Evolutionary conservation across 2,797 vertebrate species (phyloP).

Genomic region (Notamacropus eugenii): DNA sequence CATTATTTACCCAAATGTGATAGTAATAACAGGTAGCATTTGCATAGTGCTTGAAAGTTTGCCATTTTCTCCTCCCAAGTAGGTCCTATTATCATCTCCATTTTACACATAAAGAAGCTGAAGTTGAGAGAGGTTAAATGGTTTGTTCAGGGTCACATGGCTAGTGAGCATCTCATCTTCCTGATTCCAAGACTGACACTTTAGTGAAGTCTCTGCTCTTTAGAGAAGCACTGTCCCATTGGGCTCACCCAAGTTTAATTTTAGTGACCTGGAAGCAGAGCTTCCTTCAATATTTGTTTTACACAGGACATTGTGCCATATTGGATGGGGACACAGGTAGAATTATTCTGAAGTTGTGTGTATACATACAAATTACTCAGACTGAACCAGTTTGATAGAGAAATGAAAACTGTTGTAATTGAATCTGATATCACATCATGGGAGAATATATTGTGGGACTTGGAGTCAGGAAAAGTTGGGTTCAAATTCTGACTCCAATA

Average conservation of each 20-base stretch:
- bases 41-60: not conserved
- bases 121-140: not conserved
- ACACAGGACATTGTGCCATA: not conserved
- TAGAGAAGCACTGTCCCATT: not conserved
- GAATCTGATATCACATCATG: not conserved
- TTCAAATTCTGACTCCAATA: not conserved
- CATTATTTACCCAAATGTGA: not conserved
- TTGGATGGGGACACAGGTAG: not conserved
- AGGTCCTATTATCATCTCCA: not conserved
- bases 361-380: not conserved
- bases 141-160: not conserved
- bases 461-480: not conserved
- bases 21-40: not conserved
- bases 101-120: not conserved
- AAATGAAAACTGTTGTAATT: not conserved
- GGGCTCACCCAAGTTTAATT: not conserved
- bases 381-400: not conserved
- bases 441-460: not conserved
- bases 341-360: not conserved
- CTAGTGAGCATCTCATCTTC: not conserved
- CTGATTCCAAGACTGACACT: not conserved
- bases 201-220: not conserved
- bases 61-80: not conserved
- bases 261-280: not conserved
- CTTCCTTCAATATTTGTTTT: not conserved